These are phyloP conservation scores for Drosophila prolongata DNA, from an alignment of 2,888 invertebrate genomes.

Conservation along the genomic window DNA sequence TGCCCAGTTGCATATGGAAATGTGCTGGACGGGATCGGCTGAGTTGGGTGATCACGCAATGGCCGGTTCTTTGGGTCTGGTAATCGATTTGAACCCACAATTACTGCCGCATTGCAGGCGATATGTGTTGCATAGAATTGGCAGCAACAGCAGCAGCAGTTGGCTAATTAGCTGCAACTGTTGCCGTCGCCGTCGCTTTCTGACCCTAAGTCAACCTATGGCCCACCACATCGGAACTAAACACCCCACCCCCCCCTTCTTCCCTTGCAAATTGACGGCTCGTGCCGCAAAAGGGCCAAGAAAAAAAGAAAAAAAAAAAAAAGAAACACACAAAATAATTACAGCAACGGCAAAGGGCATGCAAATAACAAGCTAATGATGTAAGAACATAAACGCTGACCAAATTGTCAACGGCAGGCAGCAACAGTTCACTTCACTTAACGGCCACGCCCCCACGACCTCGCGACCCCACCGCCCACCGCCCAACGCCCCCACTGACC, in stretches of 20 bases:
- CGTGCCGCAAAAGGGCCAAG: constrained; percentile 63
- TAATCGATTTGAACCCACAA: constrained; percentile 81
- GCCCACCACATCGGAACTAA: not conserved
- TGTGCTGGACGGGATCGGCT: constrained; percentile 2
- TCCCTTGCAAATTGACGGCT: constrained; percentile 61
- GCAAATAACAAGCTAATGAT: constrained; percentile 78
- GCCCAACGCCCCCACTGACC: constrained; percentile 2
- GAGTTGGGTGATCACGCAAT: constrained; percentile 39
- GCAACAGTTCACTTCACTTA: constrained; percentile 42
- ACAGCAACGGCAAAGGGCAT: constrained; percentile 45
- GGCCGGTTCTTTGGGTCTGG: constrained; percentile 41
- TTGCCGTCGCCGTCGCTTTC: constrained; percentile 46
- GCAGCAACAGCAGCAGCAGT: constrained; percentile 57
- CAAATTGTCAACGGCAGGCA: constrained; percentile 73
- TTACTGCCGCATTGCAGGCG: constrained; percentile 48
- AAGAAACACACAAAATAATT: constrained; percentile 33
- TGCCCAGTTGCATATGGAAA: not conserved
- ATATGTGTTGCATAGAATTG: constrained; percentile 44
- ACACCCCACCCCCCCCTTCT: too few relatives aligned
- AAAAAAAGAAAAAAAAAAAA: not conserved
- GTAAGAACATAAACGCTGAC: constrained; percentile 72
- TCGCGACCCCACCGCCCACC: not conserved
- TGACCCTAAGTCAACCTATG: constrained; percentile 1
- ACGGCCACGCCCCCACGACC: constrained; percentile 33
- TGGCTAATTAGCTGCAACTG: constrained; percentile 78